Evolutionary conservation across 2,888 invertebrate genomes (phyloP).

Genomic region (Trilocha varians): DNA sequence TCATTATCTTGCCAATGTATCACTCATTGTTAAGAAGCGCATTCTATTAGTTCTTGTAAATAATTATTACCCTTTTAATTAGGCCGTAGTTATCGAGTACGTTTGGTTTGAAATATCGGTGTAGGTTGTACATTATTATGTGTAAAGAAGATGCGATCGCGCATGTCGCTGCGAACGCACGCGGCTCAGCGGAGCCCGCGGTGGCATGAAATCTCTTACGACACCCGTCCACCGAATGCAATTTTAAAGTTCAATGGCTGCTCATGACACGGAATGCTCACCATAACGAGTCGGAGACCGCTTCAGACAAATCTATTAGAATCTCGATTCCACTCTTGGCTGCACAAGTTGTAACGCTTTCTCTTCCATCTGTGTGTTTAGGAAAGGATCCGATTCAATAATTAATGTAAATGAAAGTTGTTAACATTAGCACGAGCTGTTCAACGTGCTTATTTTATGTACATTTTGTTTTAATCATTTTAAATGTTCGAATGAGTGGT

Average conservation of each 20-base stretch:
- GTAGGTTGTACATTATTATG: constrained; percentile 29
- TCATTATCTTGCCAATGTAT: constrained; percentile 64
- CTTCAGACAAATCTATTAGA: constrained; percentile 67
- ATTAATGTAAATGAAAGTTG: constrained; percentile 54
- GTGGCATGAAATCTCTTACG: constrained; percentile 42
- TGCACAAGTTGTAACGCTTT: constrained; percentile 67
- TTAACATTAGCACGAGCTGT: constrained; percentile 68
- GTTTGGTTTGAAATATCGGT: constrained; percentile 33
- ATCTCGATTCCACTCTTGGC: constrained; percentile 70
- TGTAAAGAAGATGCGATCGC: constrained; percentile 41
- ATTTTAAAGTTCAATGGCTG: constrained; percentile 56
- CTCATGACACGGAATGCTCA: constrained; percentile 70
- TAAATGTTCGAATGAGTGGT: constrained; percentile 66
- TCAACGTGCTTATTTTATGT: constrained; percentile 71
- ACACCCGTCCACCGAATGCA: constrained; percentile 41
- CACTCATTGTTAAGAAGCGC: constrained; percentile 67
- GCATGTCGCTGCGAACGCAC: constrained; percentile 35
- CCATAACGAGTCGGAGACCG: constrained; percentile 55
- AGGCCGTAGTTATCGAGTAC: constrained; percentile 52
- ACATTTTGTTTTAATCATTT: constrained; percentile 54
- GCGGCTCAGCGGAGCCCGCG: constrained; percentile 31
- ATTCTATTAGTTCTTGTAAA: constrained; percentile 70
- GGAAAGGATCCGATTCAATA: constrained; percentile 48
- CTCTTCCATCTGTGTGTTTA: constrained; percentile 70
- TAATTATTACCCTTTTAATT: constrained; percentile 43